phyloP scores from a whole-genome alignment of 2,113 vertebrate species.

The Manacus vitellinus region DNA sequence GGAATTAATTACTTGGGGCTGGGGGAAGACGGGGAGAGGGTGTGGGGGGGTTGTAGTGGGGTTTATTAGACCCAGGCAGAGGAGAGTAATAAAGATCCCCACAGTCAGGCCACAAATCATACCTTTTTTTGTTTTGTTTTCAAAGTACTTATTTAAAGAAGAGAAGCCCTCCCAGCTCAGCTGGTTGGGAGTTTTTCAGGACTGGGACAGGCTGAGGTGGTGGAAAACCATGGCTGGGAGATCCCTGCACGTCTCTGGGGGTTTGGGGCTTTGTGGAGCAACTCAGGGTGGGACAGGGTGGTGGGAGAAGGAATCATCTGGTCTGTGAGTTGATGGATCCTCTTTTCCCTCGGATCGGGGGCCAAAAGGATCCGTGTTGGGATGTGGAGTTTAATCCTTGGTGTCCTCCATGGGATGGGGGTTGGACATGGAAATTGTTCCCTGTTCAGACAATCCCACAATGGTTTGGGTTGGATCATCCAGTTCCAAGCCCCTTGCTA shows the following conservation, averaged over 20 bases:
- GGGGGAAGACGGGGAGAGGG: background rate
- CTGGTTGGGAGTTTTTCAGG: background rate
- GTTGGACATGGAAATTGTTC: background rate
- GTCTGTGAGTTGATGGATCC: background rate
- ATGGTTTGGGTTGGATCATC: accelerated
- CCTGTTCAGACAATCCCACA: background rate
- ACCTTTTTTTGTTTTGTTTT: background rate
- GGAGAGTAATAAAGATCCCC: background rate
- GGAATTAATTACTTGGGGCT: background rate
- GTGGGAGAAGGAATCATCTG: background rate
- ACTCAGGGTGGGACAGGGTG: background rate
- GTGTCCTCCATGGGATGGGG: background rate
- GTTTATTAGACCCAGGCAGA: background rate
- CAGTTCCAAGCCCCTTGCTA: accelerated
- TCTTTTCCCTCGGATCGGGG: background rate
- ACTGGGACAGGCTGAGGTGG: background rate
- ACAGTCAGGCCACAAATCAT: background rate
- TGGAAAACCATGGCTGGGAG: background rate
- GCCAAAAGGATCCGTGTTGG: background rate
- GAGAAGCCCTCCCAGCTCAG: background rate
- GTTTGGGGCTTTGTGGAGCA: background rate
- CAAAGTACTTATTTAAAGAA: background rate
- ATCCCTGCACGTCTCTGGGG: background rate
- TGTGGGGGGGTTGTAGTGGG: background rate
- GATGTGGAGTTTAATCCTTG: background rate